Conservation (phyloP, 1,140 invertebrate species). For the Dendroctonus valens region DNA sequence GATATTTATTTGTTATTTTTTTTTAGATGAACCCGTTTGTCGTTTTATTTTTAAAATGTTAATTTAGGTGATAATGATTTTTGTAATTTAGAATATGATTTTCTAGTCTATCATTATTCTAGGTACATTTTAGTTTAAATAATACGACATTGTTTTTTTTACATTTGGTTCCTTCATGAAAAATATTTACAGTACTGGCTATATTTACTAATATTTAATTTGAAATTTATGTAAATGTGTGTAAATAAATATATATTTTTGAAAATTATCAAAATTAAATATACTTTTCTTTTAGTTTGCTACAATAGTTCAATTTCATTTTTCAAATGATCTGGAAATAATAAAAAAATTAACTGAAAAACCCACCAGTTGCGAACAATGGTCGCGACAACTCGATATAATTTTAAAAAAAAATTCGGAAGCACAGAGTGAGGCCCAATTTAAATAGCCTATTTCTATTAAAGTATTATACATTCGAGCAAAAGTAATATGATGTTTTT, state of each 20-base stretch:
- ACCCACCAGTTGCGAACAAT: no score
- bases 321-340: no score
- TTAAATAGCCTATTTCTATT: no score
- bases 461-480: no score
- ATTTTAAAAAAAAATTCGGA: no score
- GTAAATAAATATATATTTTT: constrained; percentile 45
- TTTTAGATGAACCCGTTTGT: constrained; percentile 20
- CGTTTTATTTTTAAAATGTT: constrained; percentile 13
- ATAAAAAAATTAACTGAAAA: no score
- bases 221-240: constrained; percentile 41
- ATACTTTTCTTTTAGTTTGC: no score
- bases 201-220: constrained; percentile 35
- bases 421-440: no score
- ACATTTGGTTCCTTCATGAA: constrained; percentile 34
- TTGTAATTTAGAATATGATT: constrained; percentile 39
- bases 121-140: constrained; percentile 39
- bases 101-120: constrained; percentile 43
- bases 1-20: constrained; percentile 34
- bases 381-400: no score
- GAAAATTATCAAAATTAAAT: no score
- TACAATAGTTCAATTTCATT: no score
- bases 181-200: constrained; percentile 32
- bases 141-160: constrained; percentile 36
- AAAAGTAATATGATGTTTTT: no score
- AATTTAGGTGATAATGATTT: constrained; percentile 6